Conservation (phyloP, 2,113 vertebrate genomes). For the Apteryx mantelli region DNA sequence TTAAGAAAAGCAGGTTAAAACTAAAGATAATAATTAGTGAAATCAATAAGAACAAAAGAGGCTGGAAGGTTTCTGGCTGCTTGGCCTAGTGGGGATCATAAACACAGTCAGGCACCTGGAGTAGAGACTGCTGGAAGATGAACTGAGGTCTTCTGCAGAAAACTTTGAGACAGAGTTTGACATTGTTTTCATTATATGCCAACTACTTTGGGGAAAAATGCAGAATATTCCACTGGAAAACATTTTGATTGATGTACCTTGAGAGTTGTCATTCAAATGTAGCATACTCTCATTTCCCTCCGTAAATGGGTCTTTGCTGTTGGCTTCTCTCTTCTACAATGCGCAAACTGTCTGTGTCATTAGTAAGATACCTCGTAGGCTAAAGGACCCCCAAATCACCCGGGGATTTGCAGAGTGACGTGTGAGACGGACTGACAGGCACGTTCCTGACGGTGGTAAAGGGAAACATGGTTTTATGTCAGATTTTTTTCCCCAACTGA, state of each 20-base stretch:
- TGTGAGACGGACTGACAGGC: neutral
- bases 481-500: fast-evolving
- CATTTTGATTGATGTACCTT: neutral
- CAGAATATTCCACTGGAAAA: neutral
- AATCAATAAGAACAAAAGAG: neutral
- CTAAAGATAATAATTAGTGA: conserved; percentile 42
- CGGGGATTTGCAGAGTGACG: neutral
- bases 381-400: neutral
- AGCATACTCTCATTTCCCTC: neutral
- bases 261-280: neutral
- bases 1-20: conserved; percentile 32
- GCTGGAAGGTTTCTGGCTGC: conserved; percentile 18
- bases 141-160: conserved; percentile 11
- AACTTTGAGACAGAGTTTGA: neutral
- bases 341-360: neutral
- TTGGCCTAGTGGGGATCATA: neutral
- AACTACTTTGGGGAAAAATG: neutral
- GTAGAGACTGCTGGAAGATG: neutral
- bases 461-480: neutral
- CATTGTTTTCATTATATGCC: neutral
- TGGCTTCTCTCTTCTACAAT: neutral
- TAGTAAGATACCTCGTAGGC: neutral
- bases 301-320: neutral
- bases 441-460: neutral
- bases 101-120: neutral